Evolutionary conservation across 2,888 invertebrate species (phyloP).

Genomic region (Morpho deidamia): DNA sequence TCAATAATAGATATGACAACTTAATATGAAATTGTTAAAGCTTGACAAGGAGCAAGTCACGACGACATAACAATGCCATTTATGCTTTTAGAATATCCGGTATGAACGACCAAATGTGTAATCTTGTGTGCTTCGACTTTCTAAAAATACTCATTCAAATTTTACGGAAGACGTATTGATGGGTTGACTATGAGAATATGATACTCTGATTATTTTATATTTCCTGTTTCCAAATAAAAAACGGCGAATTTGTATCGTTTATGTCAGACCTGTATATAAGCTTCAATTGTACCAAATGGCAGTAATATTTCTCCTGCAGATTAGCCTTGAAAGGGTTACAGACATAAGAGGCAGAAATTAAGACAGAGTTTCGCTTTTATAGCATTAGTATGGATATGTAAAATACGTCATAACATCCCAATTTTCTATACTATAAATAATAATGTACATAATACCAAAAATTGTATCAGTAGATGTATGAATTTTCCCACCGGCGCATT

Average conservation of each 20-base stretch:
- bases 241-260: too few species aligned
- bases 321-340: too few species aligned
- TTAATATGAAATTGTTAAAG: conserved; percentile 1
- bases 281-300: too few species aligned
- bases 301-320: too few species aligned
- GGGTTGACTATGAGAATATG: too few species aligned
- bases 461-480: conserved; percentile 47
- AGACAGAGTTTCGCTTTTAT: too few species aligned
- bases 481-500: conserved; percentile 63
- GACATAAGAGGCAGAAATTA: too few species aligned
- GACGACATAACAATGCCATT: conserved; percentile 1
- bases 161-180: neutral
- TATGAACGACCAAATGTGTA: neutral
- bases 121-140: conserved; percentile 5
- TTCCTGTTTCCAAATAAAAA: too few species aligned
- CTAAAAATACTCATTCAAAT: neutral
- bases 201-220: too few species aligned
- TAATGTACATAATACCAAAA: conserved; percentile 2
- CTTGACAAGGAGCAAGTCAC: conserved; percentile 3
- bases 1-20: neutral
- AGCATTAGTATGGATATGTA: too few species aligned
- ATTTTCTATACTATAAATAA: neutral
- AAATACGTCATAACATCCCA: neutral
- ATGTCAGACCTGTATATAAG: too few species aligned
- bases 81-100: conserved; percentile 4